Conservation (phyloP, 1,140 invertebrate genomes). For the Scaptodrosophila lebanonensis region DNA sequence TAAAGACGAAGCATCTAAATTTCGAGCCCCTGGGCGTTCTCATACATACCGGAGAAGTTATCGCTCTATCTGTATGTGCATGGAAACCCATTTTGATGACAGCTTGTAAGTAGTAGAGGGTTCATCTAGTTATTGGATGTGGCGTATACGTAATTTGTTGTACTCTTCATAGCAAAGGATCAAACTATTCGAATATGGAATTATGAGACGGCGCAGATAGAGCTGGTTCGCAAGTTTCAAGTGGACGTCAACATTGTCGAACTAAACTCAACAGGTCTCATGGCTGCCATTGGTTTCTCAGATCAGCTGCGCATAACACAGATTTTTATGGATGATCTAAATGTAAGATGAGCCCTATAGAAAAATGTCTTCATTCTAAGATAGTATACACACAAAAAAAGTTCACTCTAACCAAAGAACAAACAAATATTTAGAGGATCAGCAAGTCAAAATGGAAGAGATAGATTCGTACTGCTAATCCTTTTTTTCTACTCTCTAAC, state of each 20-base stretch:
- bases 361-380: too few relatives aligned
- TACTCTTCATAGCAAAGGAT: conserved; percentile 79
- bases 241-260: conserved; percentile 88
- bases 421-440: too few relatives aligned
- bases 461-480: too few relatives aligned
- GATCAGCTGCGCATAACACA: conserved; percentile 92
- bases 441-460: too few relatives aligned
- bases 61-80: conserved; percentile 87
- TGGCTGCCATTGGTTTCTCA: conserved; percentile 92
- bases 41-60: conserved; percentile 88
- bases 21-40: conserved; percentile 82
- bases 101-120: conserved; percentile 80
- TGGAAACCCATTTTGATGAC: conserved; percentile 94
- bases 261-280: conserved; percentile 90
- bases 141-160: background rate
- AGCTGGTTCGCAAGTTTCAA: conserved; percentile 88
- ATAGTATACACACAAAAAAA: too few relatives aligned
- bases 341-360: conserved; percentile 80
- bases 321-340: conserved; percentile 91
- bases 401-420: too few relatives aligned
- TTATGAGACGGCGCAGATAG: conserved; percentile 86
- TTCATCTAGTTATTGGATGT: too few relatives aligned
- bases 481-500: background rate
- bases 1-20: conserved; percentile 71
- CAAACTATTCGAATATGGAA: conserved; percentile 93